Evolutionary conservation across 2,888 invertebrate species (phyloP).

Genomic region (Netelia virgata): DNA sequence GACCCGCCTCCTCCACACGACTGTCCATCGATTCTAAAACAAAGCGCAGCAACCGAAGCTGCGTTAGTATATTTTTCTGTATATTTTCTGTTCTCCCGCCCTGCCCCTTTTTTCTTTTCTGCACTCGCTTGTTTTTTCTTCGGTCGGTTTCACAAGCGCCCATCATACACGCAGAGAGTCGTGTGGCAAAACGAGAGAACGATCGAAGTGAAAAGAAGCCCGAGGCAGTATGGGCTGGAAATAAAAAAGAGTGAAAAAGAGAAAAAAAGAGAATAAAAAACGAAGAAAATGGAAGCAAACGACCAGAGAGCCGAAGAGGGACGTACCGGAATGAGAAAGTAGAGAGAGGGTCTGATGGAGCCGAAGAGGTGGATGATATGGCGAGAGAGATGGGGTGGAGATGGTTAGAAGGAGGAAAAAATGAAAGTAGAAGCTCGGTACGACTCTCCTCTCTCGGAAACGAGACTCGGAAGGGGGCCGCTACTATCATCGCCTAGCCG

Average conservation of each 20-base stretch:
- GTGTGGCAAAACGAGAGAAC: constrained; percentile 38
- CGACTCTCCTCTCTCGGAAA: constrained; percentile 54
- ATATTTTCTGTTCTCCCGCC: constrained; percentile 10
- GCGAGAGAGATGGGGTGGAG: constrained; percentile 23
- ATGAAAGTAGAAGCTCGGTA: constrained; percentile 28
- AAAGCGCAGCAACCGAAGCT: constrained; percentile 41
- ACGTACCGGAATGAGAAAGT: constrained; percentile 44
- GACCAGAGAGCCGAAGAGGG: constrained; percentile 21
- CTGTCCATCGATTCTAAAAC: constrained; percentile 64
- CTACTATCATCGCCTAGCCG: constrained; percentile 39
- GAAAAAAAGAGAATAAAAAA: neutral
- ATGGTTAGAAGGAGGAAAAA: constrained; percentile 25
- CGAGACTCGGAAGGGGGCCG: constrained; percentile 64
- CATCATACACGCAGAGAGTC: constrained; percentile 23
- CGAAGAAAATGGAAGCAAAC: too few species aligned
- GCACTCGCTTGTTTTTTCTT: constrained; percentile 24
- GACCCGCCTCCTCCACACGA: constrained; percentile 22
- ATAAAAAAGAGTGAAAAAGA: constrained; percentile 38
- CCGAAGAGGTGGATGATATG: constrained; percentile 25
- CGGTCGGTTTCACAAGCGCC: constrained; percentile 49
- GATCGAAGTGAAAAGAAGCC: constrained; percentile 57
- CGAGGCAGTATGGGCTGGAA: constrained; percentile 43
- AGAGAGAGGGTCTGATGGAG: constrained; percentile 37
- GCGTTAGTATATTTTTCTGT: constrained; percentile 51
- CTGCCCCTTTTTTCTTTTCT: neutral